These are phyloP conservation scores for Poecilia picta DNA, from an alignment of 2,797 vertebrate genomes.

Conservation along the genomic window DNA sequence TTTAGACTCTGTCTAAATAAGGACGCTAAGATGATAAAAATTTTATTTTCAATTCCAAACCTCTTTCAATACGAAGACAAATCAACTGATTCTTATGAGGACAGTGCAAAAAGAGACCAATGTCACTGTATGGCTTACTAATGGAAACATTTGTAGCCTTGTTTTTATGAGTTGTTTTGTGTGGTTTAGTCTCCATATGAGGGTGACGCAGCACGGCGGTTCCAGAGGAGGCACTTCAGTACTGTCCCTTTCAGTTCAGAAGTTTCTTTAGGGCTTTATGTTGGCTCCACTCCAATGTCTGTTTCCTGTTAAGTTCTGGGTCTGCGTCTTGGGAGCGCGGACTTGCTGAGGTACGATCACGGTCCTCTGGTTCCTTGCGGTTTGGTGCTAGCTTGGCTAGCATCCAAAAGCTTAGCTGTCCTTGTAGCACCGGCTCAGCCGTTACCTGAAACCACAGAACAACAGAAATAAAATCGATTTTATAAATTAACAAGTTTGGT, in stretches of 20 bases:
- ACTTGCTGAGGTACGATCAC: conserved; percentile 33
- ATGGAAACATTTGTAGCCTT: conserved; percentile 48
- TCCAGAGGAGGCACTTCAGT: conserved; percentile 80
- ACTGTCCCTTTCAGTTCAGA: conserved; percentile 49
- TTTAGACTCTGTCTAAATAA: conserved; percentile 43
- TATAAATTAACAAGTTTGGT: too few species aligned
- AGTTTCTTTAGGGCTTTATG: conserved; percentile 17
- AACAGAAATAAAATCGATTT: neutral
- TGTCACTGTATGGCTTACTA: conserved; percentile 71
- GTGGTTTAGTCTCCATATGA: conserved; percentile 43
- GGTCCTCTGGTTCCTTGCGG: conserved; percentile 2
- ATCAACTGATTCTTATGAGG: conserved; percentile 22
- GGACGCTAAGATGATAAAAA: conserved; percentile 34
- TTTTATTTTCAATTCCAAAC: conserved; percentile 12
- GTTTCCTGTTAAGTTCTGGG: neutral
- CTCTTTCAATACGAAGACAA: conserved; percentile 11
- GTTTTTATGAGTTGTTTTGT: conserved; percentile 22
- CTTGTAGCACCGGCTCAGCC: conserved; percentile 24
- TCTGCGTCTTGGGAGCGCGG: neutral
- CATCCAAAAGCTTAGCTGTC: conserved; percentile 10
- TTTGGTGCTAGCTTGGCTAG: neutral
- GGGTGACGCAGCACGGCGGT: conserved; percentile 41
- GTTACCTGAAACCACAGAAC: conserved; percentile 46
- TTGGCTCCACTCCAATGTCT: conserved; percentile 11
- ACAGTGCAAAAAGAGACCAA: conserved; percentile 75